Conservation (phyloP, 2,797 vertebrate species). For the Miichthys miiuy region DNA sequence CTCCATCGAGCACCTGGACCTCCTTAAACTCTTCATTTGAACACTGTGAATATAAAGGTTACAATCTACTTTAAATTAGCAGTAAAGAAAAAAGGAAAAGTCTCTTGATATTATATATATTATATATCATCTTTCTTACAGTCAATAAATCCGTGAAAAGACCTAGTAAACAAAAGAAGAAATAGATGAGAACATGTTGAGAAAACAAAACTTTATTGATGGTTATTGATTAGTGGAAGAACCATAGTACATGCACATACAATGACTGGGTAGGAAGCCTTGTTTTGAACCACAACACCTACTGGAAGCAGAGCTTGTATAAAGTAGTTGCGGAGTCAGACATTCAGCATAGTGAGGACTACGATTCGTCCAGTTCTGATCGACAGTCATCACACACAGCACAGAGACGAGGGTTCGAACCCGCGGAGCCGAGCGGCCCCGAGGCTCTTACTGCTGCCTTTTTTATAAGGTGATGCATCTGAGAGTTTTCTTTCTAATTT, state of each 20-base stretch:
- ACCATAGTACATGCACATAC: conserved; percentile 97
- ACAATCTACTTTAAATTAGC: no score
- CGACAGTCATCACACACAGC: conserved; percentile 79
- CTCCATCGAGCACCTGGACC: no score
- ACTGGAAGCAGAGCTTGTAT: conserved; percentile 93
- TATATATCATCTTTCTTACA: no score
- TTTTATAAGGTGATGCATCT: conserved; percentile 75
- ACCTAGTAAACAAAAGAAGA: not conserved
- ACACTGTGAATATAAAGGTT: no score
- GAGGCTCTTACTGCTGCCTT: conserved; percentile 45
- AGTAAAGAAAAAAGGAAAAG: no score
- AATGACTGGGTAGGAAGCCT: conserved; percentile 95
- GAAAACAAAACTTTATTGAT: conserved; percentile 96
- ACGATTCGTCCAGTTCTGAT: conserved; percentile 81
- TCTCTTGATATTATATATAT: no score
- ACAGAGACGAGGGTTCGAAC: conserved; percentile 87
- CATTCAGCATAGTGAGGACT: conserved; percentile 63
- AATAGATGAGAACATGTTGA: conserved; percentile 77
- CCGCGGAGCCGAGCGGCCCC: conserved; percentile 13
- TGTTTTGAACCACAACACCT: conserved; percentile 91
- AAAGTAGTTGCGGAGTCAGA: conserved; percentile 87
- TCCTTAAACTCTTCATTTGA: no score
- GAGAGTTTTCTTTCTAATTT: conserved; percentile 80
- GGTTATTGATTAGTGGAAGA: conserved; percentile 93
- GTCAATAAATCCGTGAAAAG: no score